These are phyloP conservation scores for Acrocephalus scirpaceus DNA, from an alignment of 2,797 vertebrate species.

Conservation along the genomic window DNA sequence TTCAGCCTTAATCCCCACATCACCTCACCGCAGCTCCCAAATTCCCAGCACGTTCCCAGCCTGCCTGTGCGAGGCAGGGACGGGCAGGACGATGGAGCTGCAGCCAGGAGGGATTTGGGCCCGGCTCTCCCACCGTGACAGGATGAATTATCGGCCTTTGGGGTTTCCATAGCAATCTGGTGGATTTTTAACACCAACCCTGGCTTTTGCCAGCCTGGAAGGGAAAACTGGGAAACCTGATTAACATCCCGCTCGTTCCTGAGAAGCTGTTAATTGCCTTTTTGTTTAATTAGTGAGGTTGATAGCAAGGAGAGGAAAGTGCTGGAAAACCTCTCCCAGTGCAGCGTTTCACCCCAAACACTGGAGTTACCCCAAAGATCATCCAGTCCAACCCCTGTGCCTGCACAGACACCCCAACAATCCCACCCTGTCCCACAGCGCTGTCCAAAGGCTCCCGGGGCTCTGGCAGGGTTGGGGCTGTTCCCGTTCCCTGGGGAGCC, in stretches of 20 bases:
- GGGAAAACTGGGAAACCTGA: not conserved
- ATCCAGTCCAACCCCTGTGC: not conserved
- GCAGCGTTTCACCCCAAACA: accelerated
- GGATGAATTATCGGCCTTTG: not conserved
- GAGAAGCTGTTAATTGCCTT: not conserved
- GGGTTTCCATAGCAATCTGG: not conserved
- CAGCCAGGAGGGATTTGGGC: not conserved
- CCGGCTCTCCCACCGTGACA: accelerated
- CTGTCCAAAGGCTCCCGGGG: not conserved
- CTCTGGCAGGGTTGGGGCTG: not conserved
- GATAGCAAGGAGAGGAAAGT: not conserved
- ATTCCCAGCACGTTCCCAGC: not conserved
- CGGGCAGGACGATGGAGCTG: accelerated
- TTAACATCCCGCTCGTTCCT: not conserved
- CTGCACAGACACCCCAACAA: not conserved
- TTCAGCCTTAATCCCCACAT: not conserved
- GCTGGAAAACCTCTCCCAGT: not conserved
- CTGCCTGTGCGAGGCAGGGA: not conserved
- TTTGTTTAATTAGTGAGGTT: not conserved
- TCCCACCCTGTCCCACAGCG: accelerated
- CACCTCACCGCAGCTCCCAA: not conserved
- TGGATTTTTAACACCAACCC: not conserved
- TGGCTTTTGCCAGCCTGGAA: not conserved
- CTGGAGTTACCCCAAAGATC: not conserved
- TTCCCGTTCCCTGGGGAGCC: not conserved